Percentiles rank a stretch among this genome's conserved stretches.
These are phyloP conservation scores for Dryadula phaetusa DNA, from an alignment of 2,888 invertebrate genomes.

Conservation along the genomic window DNA sequence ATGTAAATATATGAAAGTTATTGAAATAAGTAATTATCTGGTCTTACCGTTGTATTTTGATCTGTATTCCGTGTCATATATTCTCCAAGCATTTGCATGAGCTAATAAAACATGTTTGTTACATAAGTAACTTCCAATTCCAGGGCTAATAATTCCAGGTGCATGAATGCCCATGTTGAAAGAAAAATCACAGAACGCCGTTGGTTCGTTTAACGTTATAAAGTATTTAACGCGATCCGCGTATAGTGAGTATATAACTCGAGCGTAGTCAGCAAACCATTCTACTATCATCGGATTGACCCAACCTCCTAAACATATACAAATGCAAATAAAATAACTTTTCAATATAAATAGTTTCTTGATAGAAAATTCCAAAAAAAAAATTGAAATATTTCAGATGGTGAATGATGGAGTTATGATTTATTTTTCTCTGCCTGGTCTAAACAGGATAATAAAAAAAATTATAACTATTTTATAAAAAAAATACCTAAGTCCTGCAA, in stretches of 20 bases:
- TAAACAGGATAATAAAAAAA: too few relatives aligned
- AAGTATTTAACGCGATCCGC: constrained; percentile 84
- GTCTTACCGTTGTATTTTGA: constrained; percentile 67
- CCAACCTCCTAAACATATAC: constrained; percentile 86
- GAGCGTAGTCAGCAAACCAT: constrained; percentile 45
- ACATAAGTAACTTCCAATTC: constrained; percentile 80
- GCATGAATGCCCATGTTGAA: constrained; percentile 59
- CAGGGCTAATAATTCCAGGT: constrained; percentile 60
- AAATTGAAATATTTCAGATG: too few relatives aligned
- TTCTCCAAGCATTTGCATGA: constrained; percentile 84
- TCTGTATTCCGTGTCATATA: constrained; percentile 80
- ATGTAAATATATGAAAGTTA: background rate
- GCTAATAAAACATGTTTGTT: constrained; percentile 83
- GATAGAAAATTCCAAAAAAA: too few relatives aligned
- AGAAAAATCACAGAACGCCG: constrained; percentile 59
- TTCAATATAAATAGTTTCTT: too few relatives aligned
- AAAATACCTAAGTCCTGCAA: constrained; percentile 52
- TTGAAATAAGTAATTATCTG: constrained; percentile 45
- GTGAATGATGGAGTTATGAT: too few relatives aligned
- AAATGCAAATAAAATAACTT: too few relatives aligned
- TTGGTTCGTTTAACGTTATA: constrained; percentile 85
- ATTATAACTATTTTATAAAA: too few relatives aligned
- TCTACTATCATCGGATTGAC: constrained; percentile 80
- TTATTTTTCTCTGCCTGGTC: too few relatives aligned
- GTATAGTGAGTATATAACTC: constrained; percentile 73